Percentiles rank a stretch among this genome's conserved stretches.
Evolutionary conservation across 2,113 vertebrate species (phyloP).

Genomic region (Oreochromis tanganicae): DNA sequence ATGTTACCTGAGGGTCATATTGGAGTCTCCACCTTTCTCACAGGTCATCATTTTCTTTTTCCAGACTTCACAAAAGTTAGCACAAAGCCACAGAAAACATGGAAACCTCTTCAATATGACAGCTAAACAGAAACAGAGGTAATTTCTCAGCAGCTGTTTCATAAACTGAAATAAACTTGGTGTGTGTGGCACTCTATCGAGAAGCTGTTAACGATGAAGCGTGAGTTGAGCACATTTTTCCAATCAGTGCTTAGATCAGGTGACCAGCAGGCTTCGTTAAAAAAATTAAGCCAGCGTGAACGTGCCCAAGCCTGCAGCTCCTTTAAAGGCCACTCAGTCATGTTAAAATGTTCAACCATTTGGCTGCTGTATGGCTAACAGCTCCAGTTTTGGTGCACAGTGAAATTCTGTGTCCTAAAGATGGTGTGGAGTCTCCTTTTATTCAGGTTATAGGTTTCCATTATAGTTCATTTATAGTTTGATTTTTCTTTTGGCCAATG

Average conservation of each 20-base stretch:
- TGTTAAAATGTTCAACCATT: background rate
- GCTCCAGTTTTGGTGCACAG: background rate
- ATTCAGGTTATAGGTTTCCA: background rate
- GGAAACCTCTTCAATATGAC: background rate
- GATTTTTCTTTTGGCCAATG: background rate
- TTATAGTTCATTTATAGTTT: background rate
- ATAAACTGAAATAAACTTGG: background rate
- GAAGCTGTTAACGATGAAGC: background rate
- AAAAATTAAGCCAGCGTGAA: background rate
- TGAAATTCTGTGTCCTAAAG: background rate
- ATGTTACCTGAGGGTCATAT: background rate
- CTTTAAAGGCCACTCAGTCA: background rate
- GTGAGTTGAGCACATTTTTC: background rate
- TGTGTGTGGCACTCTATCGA: background rate
- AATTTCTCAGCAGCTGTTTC: background rate
- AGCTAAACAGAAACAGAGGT: background rate
- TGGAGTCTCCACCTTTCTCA: background rate
- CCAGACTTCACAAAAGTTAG: background rate
- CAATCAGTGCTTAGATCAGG: background rate
- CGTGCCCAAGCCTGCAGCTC: background rate
- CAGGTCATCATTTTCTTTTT: background rate
- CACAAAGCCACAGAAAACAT: background rate
- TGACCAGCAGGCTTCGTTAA: background rate
- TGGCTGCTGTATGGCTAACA: background rate
- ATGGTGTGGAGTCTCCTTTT: background rate